Evolutionary conservation across 2,113 vertebrate genomes (phyloP), one percentile per base, ranked within the genome.

Genomic region (Rutilus rutilus): DNA sequence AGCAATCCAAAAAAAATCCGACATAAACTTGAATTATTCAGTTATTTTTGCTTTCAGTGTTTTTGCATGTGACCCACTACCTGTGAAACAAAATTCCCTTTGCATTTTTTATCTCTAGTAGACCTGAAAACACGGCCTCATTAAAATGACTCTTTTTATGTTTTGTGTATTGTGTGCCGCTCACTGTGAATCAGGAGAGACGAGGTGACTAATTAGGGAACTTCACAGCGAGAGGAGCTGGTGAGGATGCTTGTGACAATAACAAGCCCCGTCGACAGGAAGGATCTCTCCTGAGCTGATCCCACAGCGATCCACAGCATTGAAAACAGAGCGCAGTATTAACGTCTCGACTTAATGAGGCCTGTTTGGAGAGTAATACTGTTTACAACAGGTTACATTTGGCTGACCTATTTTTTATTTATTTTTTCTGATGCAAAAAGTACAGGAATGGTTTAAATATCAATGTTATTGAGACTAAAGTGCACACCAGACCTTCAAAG

Each of bases 241-340:
- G 47, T 50, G 71, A 79, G 65, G 75, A 74, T 42, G 81, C 71
- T 64, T 42, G 78, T 65, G 60, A 86, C 85, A 84, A 86, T 86
- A 86, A 89, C 60, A 81, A 81, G 36, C 54, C 30, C 45, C 14
- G 65, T 27, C 21, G 25, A 82, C 82, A 85, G 87, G 82, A 88
- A 86, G 73, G 82, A 88, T 42, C 45, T 54, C 78, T 67, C 80
- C 65, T 81, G 87, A 73, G 75, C 27, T 30, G 39, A 83, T 78
- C 74, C 57, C 75, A 54, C 71, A 59, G 74, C 36, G 52, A 65
- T 25, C 17, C 14, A 6, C 33, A 64, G 14, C 79, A 42, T 60
- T 62, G 39, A 82, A 78, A 30, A 11, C 76, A 54, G 5, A 60
- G 71, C 15, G 19, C 73, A 17, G n/a, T 73, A 75, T 73, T 85